A percentile compares a stretch with the other conserved stretches of the same genome.
Evolutionary conservation across 2,113 vertebrate genomes (phyloP).

Genomic region (Butorides virescens): DNA sequence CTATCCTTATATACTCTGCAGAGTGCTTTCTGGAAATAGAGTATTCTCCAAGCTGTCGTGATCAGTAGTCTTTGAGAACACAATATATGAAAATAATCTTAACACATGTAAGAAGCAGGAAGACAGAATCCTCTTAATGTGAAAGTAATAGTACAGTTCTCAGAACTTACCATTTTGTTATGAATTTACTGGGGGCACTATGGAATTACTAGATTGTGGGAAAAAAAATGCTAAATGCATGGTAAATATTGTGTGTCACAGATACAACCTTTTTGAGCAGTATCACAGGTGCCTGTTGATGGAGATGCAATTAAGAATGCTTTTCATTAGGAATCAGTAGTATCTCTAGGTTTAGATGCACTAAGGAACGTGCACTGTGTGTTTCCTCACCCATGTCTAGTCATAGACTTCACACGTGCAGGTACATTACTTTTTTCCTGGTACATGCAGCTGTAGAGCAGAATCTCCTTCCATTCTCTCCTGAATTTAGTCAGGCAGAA

Average conservation of each 20-base stretch:
- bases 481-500: not conserved
- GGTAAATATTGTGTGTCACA: not conserved
- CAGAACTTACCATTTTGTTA: not conserved
- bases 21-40: constrained; percentile 38
- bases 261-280: not conserved
- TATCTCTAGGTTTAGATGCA: not conserved
- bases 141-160: not conserved
- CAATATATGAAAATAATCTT: not conserved
- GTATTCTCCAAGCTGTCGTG: constrained; percentile 16
- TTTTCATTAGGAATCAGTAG: not conserved
- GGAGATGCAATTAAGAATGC: not conserved
- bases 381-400: not conserved
- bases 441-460: not conserved
- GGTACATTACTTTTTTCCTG: not conserved
- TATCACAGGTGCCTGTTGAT: not conserved
- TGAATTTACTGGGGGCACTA: not conserved
- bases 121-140: not conserved
- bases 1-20: not conserved
- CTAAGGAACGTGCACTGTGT: not conserved
- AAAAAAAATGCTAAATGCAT: not conserved
- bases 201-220: not conserved
- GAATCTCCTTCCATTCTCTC: not conserved
- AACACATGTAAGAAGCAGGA: not conserved
- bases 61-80: not conserved
- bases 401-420: not conserved